phyloP scores from a whole-genome alignment of 1,140 invertebrate genomes.

The Panagrolaimus sp. region DNA sequence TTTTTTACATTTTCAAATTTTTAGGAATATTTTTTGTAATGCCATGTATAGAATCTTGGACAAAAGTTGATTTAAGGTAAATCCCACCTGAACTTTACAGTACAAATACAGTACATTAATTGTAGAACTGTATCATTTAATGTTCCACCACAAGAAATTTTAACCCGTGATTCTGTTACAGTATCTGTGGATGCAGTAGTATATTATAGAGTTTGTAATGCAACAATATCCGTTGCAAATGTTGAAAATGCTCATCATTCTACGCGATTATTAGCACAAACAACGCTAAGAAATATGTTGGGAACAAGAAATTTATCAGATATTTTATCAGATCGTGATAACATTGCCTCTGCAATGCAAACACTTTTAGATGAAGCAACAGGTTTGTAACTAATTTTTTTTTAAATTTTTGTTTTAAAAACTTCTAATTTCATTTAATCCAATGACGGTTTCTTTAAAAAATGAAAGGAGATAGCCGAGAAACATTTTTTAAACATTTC shows the following conservation, averaged over 20 bases:
- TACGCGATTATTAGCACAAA: not conserved
- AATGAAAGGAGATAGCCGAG: too few relatives aligned
- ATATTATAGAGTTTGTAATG: not conserved
- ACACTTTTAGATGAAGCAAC: slow-evolving; percentile 66
- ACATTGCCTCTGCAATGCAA: slow-evolving; percentile 82
- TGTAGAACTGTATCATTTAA: slow-evolving; percentile 69
- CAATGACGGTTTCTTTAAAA: too few relatives aligned
- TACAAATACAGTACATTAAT: too few relatives aligned
- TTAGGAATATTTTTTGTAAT: slow-evolving; percentile 56
- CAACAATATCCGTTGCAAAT: not conserved
- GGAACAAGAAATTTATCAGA: slow-evolving; percentile 84
- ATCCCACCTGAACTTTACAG: too few relatives aligned
- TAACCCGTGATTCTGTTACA: slow-evolving; percentile 83
- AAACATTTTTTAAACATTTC: too few relatives aligned
- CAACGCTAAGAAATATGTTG: slow-evolving; percentile 66
- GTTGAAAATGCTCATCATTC: not conserved
- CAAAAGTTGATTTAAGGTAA: slow-evolving; percentile 60
- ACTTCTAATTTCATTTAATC: too few relatives aligned
- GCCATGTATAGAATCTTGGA: slow-evolving; percentile 65
- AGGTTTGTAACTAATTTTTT: too few relatives aligned
- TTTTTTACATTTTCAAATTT: too few relatives aligned
- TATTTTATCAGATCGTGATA: slow-evolving; percentile 81
- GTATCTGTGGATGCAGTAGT: slow-evolving; percentile 57
- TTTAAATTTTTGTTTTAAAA: too few relatives aligned
- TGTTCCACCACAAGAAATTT: slow-evolving; percentile 58